Evolutionary conservation across 1,140 invertebrate genomes (phyloP).

Genomic region (Potamilus streckersoni): DNA sequence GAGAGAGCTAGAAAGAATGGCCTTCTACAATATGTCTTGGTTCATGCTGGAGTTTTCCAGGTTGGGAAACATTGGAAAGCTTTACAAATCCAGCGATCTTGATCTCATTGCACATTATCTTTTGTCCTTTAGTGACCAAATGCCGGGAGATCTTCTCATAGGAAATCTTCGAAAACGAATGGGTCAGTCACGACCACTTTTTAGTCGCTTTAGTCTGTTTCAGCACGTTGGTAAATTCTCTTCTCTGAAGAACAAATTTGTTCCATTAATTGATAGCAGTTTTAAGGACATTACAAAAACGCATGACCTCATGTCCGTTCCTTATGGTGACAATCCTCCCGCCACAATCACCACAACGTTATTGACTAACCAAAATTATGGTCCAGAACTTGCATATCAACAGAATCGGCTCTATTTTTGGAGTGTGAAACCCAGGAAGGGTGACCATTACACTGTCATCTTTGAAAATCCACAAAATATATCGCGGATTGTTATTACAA

Average conservation of each 20-base stretch:
- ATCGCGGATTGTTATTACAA: conserved; percentile 34
- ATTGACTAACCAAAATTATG: conserved; percentile 14
- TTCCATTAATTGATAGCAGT: conserved; percentile 34
- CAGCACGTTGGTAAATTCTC: conserved; percentile 65
- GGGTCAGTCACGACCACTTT: conserved; percentile 34
- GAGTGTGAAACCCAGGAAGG: conserved; percentile 24
- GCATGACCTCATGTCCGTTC: conserved; percentile 11
- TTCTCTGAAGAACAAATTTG: conserved; percentile 46
- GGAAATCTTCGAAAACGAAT: conserved; percentile 42
- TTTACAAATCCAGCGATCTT: conserved; percentile 56
- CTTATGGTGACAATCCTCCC: conserved; percentile 37
- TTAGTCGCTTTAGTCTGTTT: conserved; percentile 53
- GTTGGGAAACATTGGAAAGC: conserved; percentile 65
- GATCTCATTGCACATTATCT: conserved; percentile 50
- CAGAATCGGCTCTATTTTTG: conserved; percentile 33
- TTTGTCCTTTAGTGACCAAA: conserved; percentile 56
- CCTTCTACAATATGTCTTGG: conserved; percentile 45
- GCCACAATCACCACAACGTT: conserved; percentile 37
- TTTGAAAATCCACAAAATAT: conserved; percentile 37
- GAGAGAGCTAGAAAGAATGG: conserved; percentile 38
- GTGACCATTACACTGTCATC: conserved; percentile 31
- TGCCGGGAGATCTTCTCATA: conserved; percentile 63
- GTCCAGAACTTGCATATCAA: conserved; percentile 36
- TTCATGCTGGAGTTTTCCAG: conserved; percentile 60
- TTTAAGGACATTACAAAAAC: conserved; percentile 28